These are phyloP conservation scores for Hedya salicella DNA, from an alignment of 2,888 invertebrate genomes.

Conservation along the genomic window DNA sequence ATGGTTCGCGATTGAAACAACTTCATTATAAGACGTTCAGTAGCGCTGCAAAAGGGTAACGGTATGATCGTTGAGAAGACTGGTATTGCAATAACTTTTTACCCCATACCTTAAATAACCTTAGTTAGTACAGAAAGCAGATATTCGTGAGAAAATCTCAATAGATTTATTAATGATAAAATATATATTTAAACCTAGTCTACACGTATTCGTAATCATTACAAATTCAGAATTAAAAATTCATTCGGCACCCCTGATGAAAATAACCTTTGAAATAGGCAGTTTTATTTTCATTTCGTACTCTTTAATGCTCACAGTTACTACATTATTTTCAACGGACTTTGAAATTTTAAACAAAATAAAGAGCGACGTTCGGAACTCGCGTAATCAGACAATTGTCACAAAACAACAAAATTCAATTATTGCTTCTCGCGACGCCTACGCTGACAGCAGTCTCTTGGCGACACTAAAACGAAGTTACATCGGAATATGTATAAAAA, in stretches of 20 bases:
- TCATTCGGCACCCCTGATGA: too few species aligned
- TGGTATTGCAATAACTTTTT: too few species aligned
- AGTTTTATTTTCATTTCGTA: too few species aligned
- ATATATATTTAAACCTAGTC: too few species aligned
- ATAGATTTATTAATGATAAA: too few species aligned
- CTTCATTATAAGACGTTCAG: conserved; percentile 55
- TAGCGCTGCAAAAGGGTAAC: conserved; percentile 22
- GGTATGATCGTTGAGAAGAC: not conserved
- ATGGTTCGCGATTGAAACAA: conserved; percentile 57
- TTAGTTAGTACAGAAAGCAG: too few species aligned
- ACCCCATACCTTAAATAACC: too few species aligned
- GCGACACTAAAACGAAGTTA: conserved; percentile 16
- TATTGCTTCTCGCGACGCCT: not conserved
- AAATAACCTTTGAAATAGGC: too few species aligned
- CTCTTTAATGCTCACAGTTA: too few species aligned
- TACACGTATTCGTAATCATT: too few species aligned
- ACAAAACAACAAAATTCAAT: not conserved
- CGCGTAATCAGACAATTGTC: not conserved
- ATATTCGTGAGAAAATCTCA: too few species aligned
- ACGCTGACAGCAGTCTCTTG: not conserved
- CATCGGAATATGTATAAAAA: conserved; percentile 4
- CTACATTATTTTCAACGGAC: not conserved
- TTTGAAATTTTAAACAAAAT: not conserved
- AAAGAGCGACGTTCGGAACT: not conserved
- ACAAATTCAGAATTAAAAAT: too few species aligned